These are phyloP conservation scores for Carduelis carduelis DNA, from an alignment of 2,797 vertebrate genomes.

Conservation along the genomic window DNA sequence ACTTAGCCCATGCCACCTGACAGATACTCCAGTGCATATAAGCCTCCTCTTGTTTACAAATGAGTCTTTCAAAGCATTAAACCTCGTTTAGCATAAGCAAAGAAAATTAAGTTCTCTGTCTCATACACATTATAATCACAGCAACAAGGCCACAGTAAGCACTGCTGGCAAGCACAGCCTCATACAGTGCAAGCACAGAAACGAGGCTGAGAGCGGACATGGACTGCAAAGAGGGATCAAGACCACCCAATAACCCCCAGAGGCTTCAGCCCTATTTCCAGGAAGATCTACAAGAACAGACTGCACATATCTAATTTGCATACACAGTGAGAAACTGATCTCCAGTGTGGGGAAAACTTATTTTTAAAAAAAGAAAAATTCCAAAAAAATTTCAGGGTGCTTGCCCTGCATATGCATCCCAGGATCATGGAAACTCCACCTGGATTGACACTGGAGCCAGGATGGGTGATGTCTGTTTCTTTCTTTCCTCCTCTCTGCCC, in stretches of 20 bases:
- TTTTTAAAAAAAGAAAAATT: background rate
- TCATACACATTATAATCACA: background rate
- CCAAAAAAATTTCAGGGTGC: background rate
- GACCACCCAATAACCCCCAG: background rate
- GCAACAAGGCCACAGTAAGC: background rate
- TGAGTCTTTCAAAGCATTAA: background rate
- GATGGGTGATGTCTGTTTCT: background rate
- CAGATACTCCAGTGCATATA: background rate
- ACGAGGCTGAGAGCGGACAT: rapidly evolving
- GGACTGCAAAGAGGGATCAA: background rate
- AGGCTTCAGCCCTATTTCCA: background rate
- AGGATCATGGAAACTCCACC: background rate
- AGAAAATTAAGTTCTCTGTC: background rate
- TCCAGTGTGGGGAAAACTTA: background rate
- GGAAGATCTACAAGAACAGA: background rate
- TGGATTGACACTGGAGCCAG: background rate
- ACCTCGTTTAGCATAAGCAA: background rate
- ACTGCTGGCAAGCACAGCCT: background rate
- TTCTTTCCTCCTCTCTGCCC: background rate
- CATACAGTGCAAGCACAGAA: background rate
- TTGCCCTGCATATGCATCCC: background rate
- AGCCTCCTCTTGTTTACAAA: background rate
- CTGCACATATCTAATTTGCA: rapidly evolving
- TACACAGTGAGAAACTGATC: background rate
- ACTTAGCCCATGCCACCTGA: background rate